These are phyloP conservation scores for Heteromormyrus szaboi DNA, from an alignment of 2,797 vertebrate genomes.

Conservation along the genomic window DNA sequence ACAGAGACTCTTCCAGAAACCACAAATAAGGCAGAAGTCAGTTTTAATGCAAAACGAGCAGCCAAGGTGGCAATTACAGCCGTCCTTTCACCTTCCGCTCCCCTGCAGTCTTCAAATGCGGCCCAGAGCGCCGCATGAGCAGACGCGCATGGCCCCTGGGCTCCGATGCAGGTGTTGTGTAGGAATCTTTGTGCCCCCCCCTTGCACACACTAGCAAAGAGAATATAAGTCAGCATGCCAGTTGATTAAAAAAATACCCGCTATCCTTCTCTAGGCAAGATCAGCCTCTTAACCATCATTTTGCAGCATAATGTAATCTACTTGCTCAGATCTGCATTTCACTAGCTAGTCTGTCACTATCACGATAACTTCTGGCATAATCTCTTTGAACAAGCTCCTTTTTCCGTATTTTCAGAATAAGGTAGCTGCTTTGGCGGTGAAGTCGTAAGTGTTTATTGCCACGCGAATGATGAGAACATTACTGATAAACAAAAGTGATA, in stretches of 20 bases:
- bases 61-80: neutral
- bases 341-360: conserved; percentile 15
- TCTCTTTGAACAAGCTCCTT: conserved; percentile 29
- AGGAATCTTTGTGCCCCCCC: neutral
- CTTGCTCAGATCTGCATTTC: neutral
- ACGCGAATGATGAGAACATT: conserved; percentile 26
- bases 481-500: conserved; percentile 31
- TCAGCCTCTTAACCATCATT: neutral
- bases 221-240: neutral
- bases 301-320: neutral
- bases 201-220: neutral
- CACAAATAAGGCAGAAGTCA: conserved; percentile 34
- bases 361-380: conserved; percentile 33
- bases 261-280: neutral
- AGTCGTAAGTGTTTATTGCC: conserved; percentile 1
- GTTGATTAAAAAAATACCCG: neutral
- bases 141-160: neutral
- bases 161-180: neutral
- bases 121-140: neutral
- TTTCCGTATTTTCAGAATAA: conserved; percentile 32
- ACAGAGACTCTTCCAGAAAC: conserved; percentile 19
- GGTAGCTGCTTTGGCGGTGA: conserved; percentile 20
- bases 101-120: neutral
- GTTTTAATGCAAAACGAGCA: conserved; percentile 29
- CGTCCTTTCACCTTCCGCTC: neutral